phyloP scores from a whole-genome alignment of 2,113 vertebrate genomes.

The Microcebus lehilahytsara region DNA sequence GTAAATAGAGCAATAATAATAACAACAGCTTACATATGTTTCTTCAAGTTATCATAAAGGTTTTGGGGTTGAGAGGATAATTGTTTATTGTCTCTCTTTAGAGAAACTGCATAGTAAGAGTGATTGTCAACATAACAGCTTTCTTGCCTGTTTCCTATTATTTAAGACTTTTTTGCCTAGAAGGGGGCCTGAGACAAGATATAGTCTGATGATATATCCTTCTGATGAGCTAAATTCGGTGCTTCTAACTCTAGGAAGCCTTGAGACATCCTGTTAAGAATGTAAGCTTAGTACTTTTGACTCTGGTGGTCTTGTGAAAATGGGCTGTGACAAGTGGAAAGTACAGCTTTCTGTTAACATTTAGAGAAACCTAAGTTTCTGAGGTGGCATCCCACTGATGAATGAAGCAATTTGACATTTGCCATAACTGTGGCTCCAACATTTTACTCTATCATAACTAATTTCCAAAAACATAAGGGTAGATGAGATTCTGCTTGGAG shows the following conservation, averaged over 20 bases:
- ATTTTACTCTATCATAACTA: not conserved
- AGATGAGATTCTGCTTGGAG: not conserved
- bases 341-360: not conserved
- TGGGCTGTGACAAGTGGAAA: not conserved
- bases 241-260: not conserved
- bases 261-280: not conserved
- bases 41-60: not conserved
- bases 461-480: not conserved
- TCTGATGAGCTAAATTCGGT: not conserved
- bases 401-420: not conserved
- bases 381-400: not conserved
- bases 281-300: not conserved
- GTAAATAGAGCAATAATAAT: conserved; percentile 45
- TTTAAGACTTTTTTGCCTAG: not conserved
- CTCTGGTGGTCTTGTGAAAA: not conserved
- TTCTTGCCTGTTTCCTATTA: conserved; percentile 15
- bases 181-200: not conserved
- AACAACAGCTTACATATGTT: not conserved
- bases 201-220: not conserved
- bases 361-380: not conserved
- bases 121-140: not conserved
- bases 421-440: not conserved
- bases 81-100: not conserved
- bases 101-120: not conserved
- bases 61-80: not conserved